Evolutionary conservation across 1,140 invertebrate genomes (phyloP), one percentile per base, ranked within the genome.

Genomic region (Formica selysi): DNA sequence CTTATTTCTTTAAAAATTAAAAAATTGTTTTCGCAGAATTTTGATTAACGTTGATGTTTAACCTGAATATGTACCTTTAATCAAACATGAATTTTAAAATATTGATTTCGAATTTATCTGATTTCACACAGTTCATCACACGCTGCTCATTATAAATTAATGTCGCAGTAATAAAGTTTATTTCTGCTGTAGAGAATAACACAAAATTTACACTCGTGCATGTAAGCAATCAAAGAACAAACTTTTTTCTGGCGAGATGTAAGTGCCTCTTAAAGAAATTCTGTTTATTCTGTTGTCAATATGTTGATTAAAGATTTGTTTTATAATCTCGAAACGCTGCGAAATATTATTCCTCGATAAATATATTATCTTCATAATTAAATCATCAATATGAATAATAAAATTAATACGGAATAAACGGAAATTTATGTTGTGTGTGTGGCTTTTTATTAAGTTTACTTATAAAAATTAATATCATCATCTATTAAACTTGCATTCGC

Each of bases 141-240:
- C 0, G 2, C 19, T 54, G 22, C 29, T 54, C 29, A 64, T 70
- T 80, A 81, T 13, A 86, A 16, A 83, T 83, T 73, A 59, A 73
- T 83, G 44, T 86, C 65, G 71, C 68, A 44, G 61, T 86, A 64
- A 83, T 86, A 86, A 86, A 71, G 57, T 70, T 83, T 67, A 73
- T 19, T 51, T 51, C n/a, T 62, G 51, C 44, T 38, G 57, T 71
- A 65, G 48, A 81, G 48, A 86, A 44, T 26, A 81, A 71, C 38
- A 54, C 38, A 38, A 71, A 62, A 62, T 41, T 86, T 51, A 86
- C 51, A 22, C 76, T 80, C 54, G 26, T 13, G 57, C 26, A n/a
- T 26, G 6, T 32, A 65, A 73, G 54, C 79, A 83, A 83, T 19
- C 38, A 57, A 74, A 83, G 68, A 26, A 41, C 62, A 68, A 62